A percentile compares a stretch with the other conserved stretches of the same genome.
phyloP scores from a whole-genome alignment of 1,140 invertebrate genomes.

The Aethina tumida region DNA sequence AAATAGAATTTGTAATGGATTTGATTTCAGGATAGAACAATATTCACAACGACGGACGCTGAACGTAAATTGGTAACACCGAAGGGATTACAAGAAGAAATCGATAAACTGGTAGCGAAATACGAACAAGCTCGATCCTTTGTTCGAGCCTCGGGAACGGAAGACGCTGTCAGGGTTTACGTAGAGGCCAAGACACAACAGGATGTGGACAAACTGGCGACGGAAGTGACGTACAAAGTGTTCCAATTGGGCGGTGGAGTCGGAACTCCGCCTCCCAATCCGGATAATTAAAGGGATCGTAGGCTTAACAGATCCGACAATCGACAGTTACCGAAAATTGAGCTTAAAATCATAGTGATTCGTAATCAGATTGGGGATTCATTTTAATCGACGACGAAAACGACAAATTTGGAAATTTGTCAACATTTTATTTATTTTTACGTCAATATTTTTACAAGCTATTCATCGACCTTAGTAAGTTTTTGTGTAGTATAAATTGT shows the following conservation, averaged over 20 bases:
- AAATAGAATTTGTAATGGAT: neutral
- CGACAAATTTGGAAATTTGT: too few species aligned
- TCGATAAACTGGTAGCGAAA: slow-evolving; percentile 60
- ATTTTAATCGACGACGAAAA: too few species aligned
- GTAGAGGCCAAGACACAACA: slow-evolving; percentile 79
- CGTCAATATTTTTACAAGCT: too few species aligned
- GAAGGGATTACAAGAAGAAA: slow-evolving; percentile 68
- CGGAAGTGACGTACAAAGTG: slow-evolving; percentile 65
- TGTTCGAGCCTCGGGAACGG: slow-evolving; percentile 93
- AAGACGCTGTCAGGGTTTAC: slow-evolving; percentile 93
- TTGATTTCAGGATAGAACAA: slow-evolving; percentile 70
- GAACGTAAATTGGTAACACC: slow-evolving; percentile 72
- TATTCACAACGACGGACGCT: slow-evolving; percentile 77
- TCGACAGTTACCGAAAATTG: too few species aligned
- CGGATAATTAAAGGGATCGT: too few species aligned
- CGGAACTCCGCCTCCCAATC: slow-evolving; percentile 45
- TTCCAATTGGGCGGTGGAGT: slow-evolving; percentile 68
- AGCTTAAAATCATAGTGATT: too few species aligned
- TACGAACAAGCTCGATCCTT: slow-evolving; percentile 74
- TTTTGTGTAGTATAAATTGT: too few species aligned
- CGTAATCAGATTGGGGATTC: too few species aligned
- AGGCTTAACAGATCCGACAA: too few species aligned
- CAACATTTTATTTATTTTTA: too few species aligned
- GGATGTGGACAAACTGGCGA: slow-evolving; percentile 60
- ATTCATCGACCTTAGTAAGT: too few species aligned